Evolutionary conservation across 2,113 vertebrate genomes (phyloP).

Genomic region (Cochlearius cochlearius): DNA sequence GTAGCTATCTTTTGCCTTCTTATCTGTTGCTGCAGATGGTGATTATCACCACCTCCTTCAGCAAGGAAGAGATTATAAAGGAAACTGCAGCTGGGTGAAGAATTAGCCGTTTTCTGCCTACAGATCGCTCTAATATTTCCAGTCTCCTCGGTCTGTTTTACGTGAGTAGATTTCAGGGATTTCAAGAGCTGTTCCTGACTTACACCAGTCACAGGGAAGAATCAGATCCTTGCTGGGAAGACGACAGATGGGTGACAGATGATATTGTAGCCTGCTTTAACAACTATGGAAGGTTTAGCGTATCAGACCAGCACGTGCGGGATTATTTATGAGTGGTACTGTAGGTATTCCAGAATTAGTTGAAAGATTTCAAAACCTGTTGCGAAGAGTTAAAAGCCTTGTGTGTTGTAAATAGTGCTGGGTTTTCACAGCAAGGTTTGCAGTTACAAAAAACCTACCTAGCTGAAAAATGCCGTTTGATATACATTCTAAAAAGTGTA

Average conservation of each 20-base stretch:
- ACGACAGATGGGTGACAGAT: constrained; percentile 44
- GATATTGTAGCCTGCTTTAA: not conserved
- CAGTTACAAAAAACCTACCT: not conserved
- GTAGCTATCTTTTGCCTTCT: not conserved
- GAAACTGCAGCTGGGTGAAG: not conserved
- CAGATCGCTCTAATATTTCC: not conserved
- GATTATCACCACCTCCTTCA: not conserved
- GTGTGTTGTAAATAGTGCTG: not conserved
- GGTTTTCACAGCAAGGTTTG: not conserved
- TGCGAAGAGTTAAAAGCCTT: not conserved
- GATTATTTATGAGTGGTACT: not conserved
- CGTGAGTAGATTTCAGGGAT: not conserved
- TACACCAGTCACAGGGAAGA: not conserved
- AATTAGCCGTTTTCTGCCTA: not conserved
- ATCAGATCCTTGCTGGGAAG: not conserved
- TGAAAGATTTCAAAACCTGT: not conserved
- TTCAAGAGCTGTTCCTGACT: not conserved
- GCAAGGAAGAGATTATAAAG: not conserved
- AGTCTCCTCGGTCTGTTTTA: not conserved
- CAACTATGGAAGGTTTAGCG: not conserved
- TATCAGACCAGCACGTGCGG: not conserved
- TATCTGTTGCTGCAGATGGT: constrained; percentile 30
- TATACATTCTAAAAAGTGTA: not conserved
- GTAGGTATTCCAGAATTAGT: not conserved
- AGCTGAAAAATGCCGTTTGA: not conserved